phyloP scores from a whole-genome alignment of 2,113 vertebrate genomes.

The Centropristis striata region DNA sequence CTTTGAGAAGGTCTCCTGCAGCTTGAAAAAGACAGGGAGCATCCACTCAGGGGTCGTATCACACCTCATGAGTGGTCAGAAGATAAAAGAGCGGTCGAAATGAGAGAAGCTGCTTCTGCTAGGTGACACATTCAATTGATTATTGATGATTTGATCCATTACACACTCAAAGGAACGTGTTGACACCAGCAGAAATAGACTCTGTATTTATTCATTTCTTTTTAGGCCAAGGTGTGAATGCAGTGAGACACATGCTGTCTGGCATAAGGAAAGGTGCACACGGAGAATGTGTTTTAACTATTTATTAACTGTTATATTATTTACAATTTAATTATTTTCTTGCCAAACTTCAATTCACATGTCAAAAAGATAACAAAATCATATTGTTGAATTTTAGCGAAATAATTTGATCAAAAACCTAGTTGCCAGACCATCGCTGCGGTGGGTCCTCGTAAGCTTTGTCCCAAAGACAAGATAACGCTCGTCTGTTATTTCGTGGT shows the following conservation, averaged over 20 bases:
- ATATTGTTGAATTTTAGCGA: constrained; percentile 13
- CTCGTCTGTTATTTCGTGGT: constrained; percentile 31
- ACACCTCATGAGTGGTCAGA: constrained; percentile 75
- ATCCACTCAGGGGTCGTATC: constrained; percentile 60
- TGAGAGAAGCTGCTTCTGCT: constrained; percentile 38
- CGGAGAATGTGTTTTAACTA: constrained; percentile 42
- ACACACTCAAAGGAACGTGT: constrained; percentile 72
- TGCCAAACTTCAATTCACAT: not conserved
- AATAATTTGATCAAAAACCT: constrained; percentile 20
- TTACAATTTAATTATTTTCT: constrained; percentile 36
- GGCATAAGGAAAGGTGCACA: constrained; percentile 27
- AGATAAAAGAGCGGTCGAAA: constrained; percentile 30
- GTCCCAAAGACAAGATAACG: constrained; percentile 36
- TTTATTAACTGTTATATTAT: constrained; percentile 55
- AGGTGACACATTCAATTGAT: constrained; percentile 78
- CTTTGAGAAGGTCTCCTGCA: constrained; percentile 78
- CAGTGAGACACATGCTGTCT: constrained; percentile 56
- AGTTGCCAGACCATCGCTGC: not conserved
- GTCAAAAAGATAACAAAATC: not conserved
- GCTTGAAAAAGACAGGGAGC: constrained; percentile 50
- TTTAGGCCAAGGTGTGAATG: constrained; percentile 74
- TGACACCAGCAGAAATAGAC: constrained; percentile 77
- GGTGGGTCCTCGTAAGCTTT: constrained; percentile 10
- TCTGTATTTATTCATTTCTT: constrained; percentile 62
- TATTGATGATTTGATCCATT: constrained; percentile 83